phyloP scores from a whole-genome alignment of 2,888 invertebrate genomes.

The Megaustenia siamemsis region DNA sequence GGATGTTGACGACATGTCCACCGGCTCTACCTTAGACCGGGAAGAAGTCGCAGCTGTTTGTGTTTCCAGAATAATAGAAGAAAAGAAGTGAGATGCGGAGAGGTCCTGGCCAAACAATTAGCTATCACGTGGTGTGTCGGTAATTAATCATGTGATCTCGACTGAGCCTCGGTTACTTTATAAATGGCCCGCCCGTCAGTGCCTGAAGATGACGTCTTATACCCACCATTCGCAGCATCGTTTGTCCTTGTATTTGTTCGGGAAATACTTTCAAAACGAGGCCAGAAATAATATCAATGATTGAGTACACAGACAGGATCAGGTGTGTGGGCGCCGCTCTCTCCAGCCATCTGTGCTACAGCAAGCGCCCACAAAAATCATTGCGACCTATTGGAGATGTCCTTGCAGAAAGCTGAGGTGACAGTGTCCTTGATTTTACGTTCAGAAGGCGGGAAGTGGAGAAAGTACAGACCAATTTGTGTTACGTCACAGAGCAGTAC shows the following conservation, averaged over 20 bases:
- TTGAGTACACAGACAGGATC: neutral
- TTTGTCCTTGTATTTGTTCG: slow-evolving; percentile 23
- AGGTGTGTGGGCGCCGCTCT: neutral
- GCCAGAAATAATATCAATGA: neutral
- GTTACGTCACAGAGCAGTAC: no score
- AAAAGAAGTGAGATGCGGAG: neutral
- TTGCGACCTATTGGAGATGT: no score
- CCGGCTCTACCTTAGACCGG: neutral
- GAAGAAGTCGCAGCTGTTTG: slow-evolving; percentile 4
- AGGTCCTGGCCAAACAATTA: slow-evolving; percentile 33
- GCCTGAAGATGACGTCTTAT: neutral
- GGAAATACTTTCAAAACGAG: neutral
- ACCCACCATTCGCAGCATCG: neutral
- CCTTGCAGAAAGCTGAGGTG: no score
- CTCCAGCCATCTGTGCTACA: neutral
- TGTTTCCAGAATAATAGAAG: slow-evolving; percentile 13
- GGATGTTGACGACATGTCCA: slow-evolving; percentile 1
- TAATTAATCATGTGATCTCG: slow-evolving; percentile 31
- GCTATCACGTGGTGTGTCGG: slow-evolving; percentile 16
- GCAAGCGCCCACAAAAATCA: no score
- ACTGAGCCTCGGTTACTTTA: neutral
- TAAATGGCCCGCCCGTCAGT: neutral
- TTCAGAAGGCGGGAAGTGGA: no score
- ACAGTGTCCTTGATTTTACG: no score
- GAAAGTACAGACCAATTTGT: no score